These are phyloP conservation scores for Reinhardtius hippoglossoides DNA, from an alignment of 2,113 vertebrate species.

Conservation along the genomic window DNA sequence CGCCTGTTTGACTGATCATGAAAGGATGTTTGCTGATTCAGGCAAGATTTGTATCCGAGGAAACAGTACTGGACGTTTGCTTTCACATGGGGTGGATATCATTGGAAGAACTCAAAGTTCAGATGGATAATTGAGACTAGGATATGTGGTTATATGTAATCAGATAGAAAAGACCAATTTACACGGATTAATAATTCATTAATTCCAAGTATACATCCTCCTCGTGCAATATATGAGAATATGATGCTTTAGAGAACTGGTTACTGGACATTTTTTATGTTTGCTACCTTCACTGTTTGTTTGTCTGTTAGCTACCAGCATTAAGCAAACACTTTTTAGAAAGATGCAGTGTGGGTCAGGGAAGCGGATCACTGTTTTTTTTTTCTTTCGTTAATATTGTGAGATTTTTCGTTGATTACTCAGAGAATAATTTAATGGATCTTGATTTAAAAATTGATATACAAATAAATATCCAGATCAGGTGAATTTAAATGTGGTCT, in stretches of 20 bases:
- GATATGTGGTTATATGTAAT: background rate
- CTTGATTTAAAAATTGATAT: too few relatives aligned
- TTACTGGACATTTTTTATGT: too few relatives aligned
- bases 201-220: background rate
- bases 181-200: background rate
- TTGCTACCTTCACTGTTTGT: too few relatives aligned
- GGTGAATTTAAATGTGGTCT: too few relatives aligned
- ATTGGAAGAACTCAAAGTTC: background rate
- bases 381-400: too few relatives aligned
- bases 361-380: too few relatives aligned
- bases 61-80: background rate
- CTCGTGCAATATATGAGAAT: background rate
- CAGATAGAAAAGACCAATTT: background rate
- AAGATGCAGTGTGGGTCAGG: too few relatives aligned
- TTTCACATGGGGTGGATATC: background rate
- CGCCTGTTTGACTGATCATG: constrained; percentile 9
- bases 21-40: background rate
- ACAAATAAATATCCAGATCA: too few relatives aligned
- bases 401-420: too few relatives aligned
- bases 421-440: too few relatives aligned
- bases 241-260: background rate
- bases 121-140: background rate
- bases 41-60: background rate
- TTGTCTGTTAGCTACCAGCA: too few relatives aligned
- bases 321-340: too few relatives aligned